phyloP scores from a whole-genome alignment of 2,113 vertebrate species.

The Thalassoma bifasciatum region DNA sequence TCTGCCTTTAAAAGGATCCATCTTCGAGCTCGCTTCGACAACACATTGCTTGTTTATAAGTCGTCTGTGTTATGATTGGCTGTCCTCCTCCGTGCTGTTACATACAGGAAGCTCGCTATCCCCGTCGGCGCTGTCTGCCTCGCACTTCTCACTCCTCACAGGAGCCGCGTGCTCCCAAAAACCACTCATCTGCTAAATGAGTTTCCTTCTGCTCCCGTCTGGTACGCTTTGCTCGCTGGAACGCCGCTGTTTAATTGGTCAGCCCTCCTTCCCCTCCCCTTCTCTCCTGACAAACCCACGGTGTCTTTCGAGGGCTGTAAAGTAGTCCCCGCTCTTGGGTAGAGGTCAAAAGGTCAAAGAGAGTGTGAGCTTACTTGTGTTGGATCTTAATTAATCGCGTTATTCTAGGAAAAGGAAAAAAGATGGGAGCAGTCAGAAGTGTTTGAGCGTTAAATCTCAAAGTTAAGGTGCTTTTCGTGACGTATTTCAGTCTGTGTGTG shows the following conservation, averaged over 20 bases:
- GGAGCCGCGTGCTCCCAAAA: slow-evolving; percentile 52
- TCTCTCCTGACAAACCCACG: slow-evolving; percentile 12
- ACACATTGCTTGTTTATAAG: slow-evolving; percentile 45
- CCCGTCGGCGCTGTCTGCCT: slow-evolving; percentile 55
- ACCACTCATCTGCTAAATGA: slow-evolving; percentile 77
- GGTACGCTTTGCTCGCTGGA: slow-evolving; percentile 36
- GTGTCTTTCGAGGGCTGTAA: slow-evolving; percentile 69
- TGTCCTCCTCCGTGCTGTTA: background rate
- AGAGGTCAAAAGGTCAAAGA: slow-evolving; percentile 67
- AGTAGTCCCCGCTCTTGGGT: slow-evolving; percentile 65
- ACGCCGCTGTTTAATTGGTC: slow-evolving; percentile 72
- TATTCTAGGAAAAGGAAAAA: slow-evolving; percentile 8
- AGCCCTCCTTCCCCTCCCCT: background rate
- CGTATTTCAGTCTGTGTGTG: slow-evolving; percentile 7
- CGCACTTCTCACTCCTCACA: slow-evolving; percentile 51
- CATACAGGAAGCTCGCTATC: slow-evolving; percentile 67
- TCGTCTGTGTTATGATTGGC: slow-evolving; percentile 67
- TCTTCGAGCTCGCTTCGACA: slow-evolving; percentile 38
- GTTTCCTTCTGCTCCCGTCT: slow-evolving; percentile 72
- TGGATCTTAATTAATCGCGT: slow-evolving; percentile 35
- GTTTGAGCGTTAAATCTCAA: slow-evolving; percentile 10
- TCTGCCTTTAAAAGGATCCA: slow-evolving; percentile 29
- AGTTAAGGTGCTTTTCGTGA: background rate
- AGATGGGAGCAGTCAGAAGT: background rate
- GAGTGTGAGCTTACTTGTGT: slow-evolving; percentile 20